Percentiles rank a stretch among this genome's conserved stretches.
These are phyloP conservation scores for Margarornis squamiger DNA, from an alignment of 2,797 vertebrate genomes.

Conservation along the genomic window DNA sequence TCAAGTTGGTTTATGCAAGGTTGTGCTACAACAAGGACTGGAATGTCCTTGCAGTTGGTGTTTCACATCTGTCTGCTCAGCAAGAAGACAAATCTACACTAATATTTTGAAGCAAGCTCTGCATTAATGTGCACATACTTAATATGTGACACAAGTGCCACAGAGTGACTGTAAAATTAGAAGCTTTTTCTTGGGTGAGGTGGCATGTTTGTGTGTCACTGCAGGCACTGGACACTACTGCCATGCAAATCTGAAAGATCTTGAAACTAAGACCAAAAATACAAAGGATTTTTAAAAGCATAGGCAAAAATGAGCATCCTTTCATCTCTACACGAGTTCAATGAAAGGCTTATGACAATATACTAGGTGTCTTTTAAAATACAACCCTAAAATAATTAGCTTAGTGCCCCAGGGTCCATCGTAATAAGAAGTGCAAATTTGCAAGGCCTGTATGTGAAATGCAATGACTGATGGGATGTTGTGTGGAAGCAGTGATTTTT, in stretches of 20 bases:
- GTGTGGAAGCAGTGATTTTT: not conserved
- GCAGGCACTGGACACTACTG: not conserved
- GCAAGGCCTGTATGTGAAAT: not conserved
- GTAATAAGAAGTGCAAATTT: not conserved
- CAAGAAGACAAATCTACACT: not conserved
- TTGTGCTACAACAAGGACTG: not conserved
- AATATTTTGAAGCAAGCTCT: not conserved
- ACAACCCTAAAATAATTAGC: not conserved
- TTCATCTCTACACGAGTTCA: not conserved
- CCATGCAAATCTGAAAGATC: not conserved
- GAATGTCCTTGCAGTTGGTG: not conserved
- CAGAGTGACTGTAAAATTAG: not conserved
- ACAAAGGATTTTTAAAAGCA: not conserved
- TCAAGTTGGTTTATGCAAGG: not conserved
- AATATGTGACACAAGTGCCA: not conserved
- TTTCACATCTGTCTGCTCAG: not conserved
- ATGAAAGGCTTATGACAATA: not conserved
- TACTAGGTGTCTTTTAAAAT: not conserved
- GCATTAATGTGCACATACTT: not conserved
- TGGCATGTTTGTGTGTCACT: accelerated
- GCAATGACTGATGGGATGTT: not conserved
- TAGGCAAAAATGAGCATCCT: not conserved
- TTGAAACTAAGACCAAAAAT: not conserved
- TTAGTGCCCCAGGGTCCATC: not conserved
- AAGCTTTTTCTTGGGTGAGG: not conserved